A percentile compares a stretch with the other conserved stretches of the same genome.
Conservation (phyloP, 2,113 vertebrate genomes). For the Psephotus haematonotus region DNA sequence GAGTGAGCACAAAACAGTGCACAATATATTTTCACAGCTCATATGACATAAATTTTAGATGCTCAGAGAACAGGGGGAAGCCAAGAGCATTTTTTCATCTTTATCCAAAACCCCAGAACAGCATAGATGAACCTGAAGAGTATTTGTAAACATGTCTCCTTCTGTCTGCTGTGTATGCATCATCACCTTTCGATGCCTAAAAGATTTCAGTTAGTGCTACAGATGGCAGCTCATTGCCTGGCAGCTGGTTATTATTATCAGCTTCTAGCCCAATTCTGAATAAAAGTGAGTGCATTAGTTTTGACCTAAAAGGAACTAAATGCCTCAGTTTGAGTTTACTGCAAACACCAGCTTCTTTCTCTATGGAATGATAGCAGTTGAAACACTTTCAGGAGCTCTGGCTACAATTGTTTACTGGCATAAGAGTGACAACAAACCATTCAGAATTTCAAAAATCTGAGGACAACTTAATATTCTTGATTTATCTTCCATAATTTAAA, state of each 20-base stretch:
- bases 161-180: neutral
- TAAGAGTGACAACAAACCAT: neutral
- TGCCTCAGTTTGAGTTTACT: neutral
- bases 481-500: neutral
- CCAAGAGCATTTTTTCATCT: neutral
- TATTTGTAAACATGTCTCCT: neutral
- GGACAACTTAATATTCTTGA: neutral
- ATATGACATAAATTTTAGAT: neutral
- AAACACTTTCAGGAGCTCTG: neutral
- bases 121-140: neutral
- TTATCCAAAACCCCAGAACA: neutral
- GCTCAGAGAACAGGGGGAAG: neutral
- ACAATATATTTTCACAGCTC: neutral
- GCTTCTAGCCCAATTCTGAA: neutral
- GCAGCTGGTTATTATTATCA: neutral
- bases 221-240: neutral
- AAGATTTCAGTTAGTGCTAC: constrained; percentile 10
- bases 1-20: neutral
- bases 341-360: neutral
- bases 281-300: neutral
- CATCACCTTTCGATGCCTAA: neutral
- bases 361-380: neutral
- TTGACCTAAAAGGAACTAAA: neutral
- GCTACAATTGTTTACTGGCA: neutral
- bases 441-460: neutral